phyloP scores from a whole-genome alignment of 2,113 vertebrate species.

The Onychostoma macrolepis region DNA sequence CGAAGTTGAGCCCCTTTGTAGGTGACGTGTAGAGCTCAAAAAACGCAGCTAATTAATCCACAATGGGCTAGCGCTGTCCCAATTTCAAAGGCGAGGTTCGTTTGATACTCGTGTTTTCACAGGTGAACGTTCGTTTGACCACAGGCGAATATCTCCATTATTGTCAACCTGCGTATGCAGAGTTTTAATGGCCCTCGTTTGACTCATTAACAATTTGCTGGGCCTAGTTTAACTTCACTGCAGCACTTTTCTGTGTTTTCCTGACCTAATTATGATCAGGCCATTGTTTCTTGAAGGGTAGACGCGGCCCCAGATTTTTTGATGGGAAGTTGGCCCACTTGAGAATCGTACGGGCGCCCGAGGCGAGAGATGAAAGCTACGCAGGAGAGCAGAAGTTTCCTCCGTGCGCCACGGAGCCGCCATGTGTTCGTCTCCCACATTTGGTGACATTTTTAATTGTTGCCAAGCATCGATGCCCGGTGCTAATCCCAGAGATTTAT shows the following conservation, averaged over 20 bases:
- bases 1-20: slow-evolving; percentile 42
- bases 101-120: slow-evolving; percentile 28
- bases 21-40: slow-evolving; percentile 55
- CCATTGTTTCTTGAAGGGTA: slow-evolving; percentile 53
- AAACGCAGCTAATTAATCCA: slow-evolving; percentile 87
- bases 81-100: slow-evolving; percentile 32
- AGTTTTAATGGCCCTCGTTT: slow-evolving; percentile 70
- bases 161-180: slow-evolving; percentile 79
- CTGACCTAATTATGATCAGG: slow-evolving; percentile 61
- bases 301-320: slow-evolving; percentile 16
- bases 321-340: slow-evolving; percentile 48
- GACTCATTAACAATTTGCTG: slow-evolving; percentile 80
- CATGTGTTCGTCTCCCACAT: slow-evolving; percentile 17
- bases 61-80: slow-evolving; percentile 77
- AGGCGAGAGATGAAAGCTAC: slow-evolving; percentile 1
- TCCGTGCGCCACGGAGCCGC: not conserved
- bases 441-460: slow-evolving; percentile 48
- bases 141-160: slow-evolving; percentile 85
- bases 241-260: slow-evolving; percentile 56
- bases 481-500: slow-evolving; percentile 63
- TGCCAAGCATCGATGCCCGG: slow-evolving; percentile 52
- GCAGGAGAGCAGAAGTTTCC: slow-evolving; percentile 46
- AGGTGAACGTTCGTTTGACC: slow-evolving; percentile 73
- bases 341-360: not conserved
- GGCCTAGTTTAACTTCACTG: slow-evolving; percentile 64